Evolutionary conservation across 2,797 vertebrate genomes (phyloP).

Genomic region (Coendou prehensilis): DNA sequence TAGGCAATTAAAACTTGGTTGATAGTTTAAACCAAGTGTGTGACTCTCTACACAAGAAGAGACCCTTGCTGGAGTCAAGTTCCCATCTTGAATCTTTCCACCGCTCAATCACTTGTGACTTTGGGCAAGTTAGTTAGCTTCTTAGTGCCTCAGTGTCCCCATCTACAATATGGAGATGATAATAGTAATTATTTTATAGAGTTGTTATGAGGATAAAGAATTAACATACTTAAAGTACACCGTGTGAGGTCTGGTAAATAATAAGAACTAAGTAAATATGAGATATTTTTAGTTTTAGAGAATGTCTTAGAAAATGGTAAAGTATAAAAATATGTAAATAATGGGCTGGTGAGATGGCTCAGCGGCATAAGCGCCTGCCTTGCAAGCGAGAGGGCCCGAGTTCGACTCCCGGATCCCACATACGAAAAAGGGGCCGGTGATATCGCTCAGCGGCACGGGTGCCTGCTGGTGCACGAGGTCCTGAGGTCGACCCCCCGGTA

Average conservation of each 20-base stretch:
- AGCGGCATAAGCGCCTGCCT: too few relatives aligned
- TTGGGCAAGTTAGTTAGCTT: not conserved
- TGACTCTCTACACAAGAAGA: not conserved
- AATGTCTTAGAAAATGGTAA: conserved; percentile 40
- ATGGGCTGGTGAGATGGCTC: too few relatives aligned
- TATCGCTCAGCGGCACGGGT: too few relatives aligned
- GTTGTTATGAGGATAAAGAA: not conserved
- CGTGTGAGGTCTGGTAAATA: not conserved
- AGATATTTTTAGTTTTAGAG: not conserved
- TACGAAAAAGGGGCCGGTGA: too few relatives aligned
- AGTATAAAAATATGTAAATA: not conserved
- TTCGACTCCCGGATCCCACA: too few relatives aligned
- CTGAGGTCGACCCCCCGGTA: too few relatives aligned
- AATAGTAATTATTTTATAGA: not conserved
- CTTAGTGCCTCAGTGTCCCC: not conserved
- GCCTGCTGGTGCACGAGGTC: too few relatives aligned
- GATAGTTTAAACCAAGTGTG: conserved; percentile 22
- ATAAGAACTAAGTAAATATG: not conserved
- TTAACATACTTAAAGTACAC: not conserved
- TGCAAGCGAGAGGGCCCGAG: too few relatives aligned
- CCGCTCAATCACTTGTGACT: not conserved
- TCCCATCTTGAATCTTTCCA: not conserved
- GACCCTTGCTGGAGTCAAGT: rapidly evolving
- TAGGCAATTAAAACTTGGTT: not conserved
- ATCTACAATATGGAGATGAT: not conserved